Conservation (phyloP, 2,888 invertebrate genomes). For the Drosophila birchii region DNA sequence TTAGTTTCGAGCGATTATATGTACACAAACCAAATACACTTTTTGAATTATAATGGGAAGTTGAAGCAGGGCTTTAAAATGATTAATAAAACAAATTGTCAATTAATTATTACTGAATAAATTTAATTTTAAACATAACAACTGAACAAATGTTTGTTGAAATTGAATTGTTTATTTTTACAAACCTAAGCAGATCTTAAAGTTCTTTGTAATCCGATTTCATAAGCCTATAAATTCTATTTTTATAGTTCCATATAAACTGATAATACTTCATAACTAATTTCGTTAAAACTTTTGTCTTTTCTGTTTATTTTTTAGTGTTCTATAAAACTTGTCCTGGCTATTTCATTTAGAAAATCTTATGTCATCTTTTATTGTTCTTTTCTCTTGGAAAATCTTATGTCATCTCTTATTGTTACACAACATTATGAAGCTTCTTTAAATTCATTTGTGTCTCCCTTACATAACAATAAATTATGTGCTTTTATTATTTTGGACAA, state of each 20-base stretch:
- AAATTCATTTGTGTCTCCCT: slow-evolving; percentile 20
- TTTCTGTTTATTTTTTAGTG: slow-evolving; percentile 1
- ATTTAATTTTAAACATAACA: neutral
- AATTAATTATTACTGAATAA: neutral
- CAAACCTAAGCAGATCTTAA: too few relatives aligned
- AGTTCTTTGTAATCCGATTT: neutral
- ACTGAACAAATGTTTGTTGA: neutral
- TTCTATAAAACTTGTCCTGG: neutral
- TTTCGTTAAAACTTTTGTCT: neutral
- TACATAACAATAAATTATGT: slow-evolving; percentile 33
- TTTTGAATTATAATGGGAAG: too few relatives aligned
- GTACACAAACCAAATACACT: neutral
- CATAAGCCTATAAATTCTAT: neutral
- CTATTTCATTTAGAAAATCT: slow-evolving; percentile 1
- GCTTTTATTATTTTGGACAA: slow-evolving; percentile 29
- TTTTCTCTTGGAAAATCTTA: slow-evolving; percentile 3
- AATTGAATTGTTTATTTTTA: neutral
- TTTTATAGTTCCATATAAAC: neutral
- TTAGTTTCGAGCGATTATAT: neutral
- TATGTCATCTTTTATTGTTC: slow-evolving; percentile 5
- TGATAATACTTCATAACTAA: neutral
- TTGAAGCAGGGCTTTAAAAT: neutral
- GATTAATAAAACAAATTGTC: neutral
- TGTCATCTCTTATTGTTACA: slow-evolving; percentile 2
- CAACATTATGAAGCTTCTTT: slow-evolving; percentile 8